Evolutionary conservation across 2,888 invertebrate species (phyloP).

Genomic region (Herminia tarsipennalis): DNA sequence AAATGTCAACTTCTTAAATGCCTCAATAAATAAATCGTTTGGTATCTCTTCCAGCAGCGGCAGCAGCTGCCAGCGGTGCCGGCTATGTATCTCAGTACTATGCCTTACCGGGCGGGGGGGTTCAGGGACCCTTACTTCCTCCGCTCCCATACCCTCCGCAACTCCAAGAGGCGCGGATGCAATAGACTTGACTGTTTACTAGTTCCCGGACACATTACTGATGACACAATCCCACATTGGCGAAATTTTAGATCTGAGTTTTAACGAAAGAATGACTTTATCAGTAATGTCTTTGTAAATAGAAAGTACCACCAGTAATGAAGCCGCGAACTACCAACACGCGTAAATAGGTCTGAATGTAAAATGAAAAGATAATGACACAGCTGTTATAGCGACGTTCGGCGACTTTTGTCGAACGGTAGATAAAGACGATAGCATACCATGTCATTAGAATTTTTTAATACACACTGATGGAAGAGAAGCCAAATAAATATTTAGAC

Average conservation of each 20-base stretch:
- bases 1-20: background rate
- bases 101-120: conserved; percentile 87
- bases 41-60: conserved; percentile 60
- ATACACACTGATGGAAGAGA: conserved; percentile 35
- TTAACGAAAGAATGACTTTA: conserved; percentile 18
- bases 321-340: conserved; percentile 22
- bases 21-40: background rate
- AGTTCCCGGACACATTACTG: conserved; percentile 34
- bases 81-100: conserved; percentile 92
- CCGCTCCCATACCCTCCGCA: conserved; percentile 88
- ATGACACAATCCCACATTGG: conserved; percentile 14
- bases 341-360: conserved; percentile 36
- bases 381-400: conserved; percentile 39
- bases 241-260: conserved; percentile 39
- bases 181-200: conserved; percentile 73
- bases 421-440: conserved; percentile 30
- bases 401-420: conserved; percentile 22
- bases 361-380: conserved; percentile 36
- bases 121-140: conserved; percentile 87
- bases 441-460: conserved; percentile 40
- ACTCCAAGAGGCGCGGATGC: conserved; percentile 92
- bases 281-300: conserved; percentile 17
- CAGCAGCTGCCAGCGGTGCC: conserved; percentile 86
- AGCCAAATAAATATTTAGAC: conserved; percentile 77
- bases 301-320: conserved; percentile 36